These are phyloP conservation scores for Xenus cinereus DNA, from an alignment of 2,113 vertebrate genomes.

Conservation along the genomic window DNA sequence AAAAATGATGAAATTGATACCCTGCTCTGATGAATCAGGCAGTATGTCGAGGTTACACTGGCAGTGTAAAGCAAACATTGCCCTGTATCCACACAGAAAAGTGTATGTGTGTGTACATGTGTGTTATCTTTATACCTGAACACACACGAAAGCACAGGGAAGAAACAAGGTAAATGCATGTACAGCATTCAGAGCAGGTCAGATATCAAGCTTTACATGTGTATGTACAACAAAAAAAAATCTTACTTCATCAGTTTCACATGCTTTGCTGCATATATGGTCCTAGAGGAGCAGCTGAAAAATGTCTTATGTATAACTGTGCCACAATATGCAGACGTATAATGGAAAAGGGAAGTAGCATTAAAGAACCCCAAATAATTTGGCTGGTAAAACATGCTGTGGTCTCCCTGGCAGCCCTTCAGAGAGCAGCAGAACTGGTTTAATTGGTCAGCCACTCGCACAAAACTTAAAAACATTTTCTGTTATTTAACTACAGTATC, in stretches of 20 bases:
- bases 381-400: background rate
- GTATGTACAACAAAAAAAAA: background rate
- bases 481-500: background rate
- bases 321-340: background rate
- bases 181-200: background rate
- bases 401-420: background rate
- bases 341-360: background rate
- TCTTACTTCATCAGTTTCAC: background rate
- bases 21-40: background rate
- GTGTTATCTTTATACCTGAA: background rate
- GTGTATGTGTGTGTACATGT: rapidly evolving
- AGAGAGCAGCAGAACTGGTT: background rate
- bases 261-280: background rate
- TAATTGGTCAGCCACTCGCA: background rate
- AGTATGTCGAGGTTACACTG: background rate
- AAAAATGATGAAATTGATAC: background rate
- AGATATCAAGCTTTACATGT: background rate
- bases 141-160: rapidly evolving
- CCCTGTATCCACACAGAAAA: background rate
- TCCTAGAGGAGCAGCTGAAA: background rate
- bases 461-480: background rate
- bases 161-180: background rate
- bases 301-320: background rate
- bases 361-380: background rate
- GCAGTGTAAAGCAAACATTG: background rate